Evolutionary conservation across 2,797 vertebrate species (phyloP).

Genomic region (Siniperca undulata): DNA sequence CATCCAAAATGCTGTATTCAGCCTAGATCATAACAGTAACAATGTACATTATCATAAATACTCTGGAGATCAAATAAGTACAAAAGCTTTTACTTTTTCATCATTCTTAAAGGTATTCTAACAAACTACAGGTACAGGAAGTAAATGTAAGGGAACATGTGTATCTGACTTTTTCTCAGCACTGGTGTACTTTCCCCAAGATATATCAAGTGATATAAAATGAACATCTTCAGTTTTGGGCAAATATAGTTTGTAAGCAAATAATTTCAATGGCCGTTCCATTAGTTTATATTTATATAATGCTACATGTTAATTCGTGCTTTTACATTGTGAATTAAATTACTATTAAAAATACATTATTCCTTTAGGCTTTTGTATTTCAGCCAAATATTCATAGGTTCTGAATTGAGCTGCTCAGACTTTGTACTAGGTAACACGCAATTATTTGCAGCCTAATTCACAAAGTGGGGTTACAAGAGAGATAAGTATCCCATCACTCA

Average conservation of each 20-base stretch:
- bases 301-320: background rate
- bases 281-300: background rate
- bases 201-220: background rate
- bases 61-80: background rate
- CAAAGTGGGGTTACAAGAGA: background rate
- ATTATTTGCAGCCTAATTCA: background rate
- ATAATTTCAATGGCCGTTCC: background rate
- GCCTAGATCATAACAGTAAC: background rate
- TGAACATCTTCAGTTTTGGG: background rate
- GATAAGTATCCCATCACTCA: background rate
- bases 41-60: conserved; percentile 3
- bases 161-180: background rate
- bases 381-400: background rate
- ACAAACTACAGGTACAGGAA: background rate
- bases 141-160: background rate
- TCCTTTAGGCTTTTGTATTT: background rate
- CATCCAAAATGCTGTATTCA: background rate
- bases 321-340: background rate
- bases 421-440: background rate
- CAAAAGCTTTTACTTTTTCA: background rate
- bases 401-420: background rate
- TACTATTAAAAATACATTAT: background rate
- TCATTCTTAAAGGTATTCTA: background rate
- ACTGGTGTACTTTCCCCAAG: background rate
- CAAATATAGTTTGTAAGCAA: background rate